A percentile compares a stretch with the other conserved stretches of the same genome.
phyloP scores from a whole-genome alignment of 2,797 vertebrate species.

The Danio jaintianensis region DNA sequence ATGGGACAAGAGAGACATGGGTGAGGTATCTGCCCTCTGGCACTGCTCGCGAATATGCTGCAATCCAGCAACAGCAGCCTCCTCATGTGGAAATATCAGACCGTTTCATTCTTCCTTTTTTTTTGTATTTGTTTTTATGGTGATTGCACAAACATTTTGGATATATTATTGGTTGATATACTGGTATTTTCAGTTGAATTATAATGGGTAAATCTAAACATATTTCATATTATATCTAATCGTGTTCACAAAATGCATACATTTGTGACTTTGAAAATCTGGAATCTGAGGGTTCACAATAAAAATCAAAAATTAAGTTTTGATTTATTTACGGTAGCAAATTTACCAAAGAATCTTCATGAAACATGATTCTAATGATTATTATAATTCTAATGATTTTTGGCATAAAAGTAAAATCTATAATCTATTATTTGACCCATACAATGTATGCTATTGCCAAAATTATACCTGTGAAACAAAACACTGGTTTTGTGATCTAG shows the following conservation, averaged over 20 bases:
- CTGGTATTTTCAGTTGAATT: neutral
- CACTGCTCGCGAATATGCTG: constrained; percentile 39
- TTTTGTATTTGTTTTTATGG: too few species aligned
- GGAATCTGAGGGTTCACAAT: too few species aligned
- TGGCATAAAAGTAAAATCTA: too few species aligned
- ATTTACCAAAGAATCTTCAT: too few species aligned
- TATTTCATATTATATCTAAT: neutral
- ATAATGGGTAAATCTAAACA: neutral
- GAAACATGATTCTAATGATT: too few species aligned
- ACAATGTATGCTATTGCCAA: too few species aligned
- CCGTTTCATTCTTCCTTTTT: neutral
- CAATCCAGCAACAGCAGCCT: neutral
- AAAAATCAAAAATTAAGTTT: too few species aligned
- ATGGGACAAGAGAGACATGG: constrained; percentile 50
- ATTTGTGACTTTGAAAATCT: neutral
- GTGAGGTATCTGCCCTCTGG: constrained; percentile 44
- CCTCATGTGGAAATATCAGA: constrained; percentile 18
- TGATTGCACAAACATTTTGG: neutral
- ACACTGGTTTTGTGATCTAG: too few species aligned
- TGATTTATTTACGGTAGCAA: too few species aligned
- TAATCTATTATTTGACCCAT: too few species aligned
- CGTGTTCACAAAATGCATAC: neutral
- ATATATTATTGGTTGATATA: neutral
- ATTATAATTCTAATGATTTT: too few species aligned
- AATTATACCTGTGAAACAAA: too few species aligned